Evolutionary conservation across 2,888 invertebrate genomes (phyloP), one percentile per base, ranked within the genome.

Genomic region (Amphimallon solstitiale): DNA sequence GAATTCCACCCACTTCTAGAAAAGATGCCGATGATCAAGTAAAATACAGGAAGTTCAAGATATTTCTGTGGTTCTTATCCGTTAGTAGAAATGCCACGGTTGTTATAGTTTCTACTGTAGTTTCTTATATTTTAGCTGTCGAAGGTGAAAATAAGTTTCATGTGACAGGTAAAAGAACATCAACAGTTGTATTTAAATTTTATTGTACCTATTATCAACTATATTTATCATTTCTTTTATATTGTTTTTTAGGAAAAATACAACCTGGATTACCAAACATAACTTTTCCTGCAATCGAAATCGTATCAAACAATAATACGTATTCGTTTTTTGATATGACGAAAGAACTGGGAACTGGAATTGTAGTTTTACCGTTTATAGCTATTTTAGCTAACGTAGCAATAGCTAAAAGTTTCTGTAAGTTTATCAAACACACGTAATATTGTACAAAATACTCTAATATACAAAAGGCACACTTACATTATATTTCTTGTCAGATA

Each of bases 401-500:
- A 2, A 93, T 94, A 69, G 92, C 92, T n/a, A 93, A 93, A 82
- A 90, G 92, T 63, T 93, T 93, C 80, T 88, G 93, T 92, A 84
- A 87, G 88, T 85, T 23, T 35, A 56, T n/a, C n/a, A 23, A 51
- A 23, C 1, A 14, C 9, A 12, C 5, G n/a, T 23, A n/a, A n/a
- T n/a, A n/a, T n/a, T n/a, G n/a, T n/a, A n/a, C n/a, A n/a, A n/a
- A n/a, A n/a, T n/a, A n/a, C n/a, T n/a, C n/a, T n/a, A n/a, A n/a
- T n/a, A n/a, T n/a, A n/a, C n/a, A n/a, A n/a, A n/a, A n/a, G n/a
- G n/a, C n/a, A n/a, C n/a, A n/a, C n/a, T n/a, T n/a, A n/a, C n/a
- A n/a, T n/a, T n/a, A n/a, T n/a, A n/a, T n/a, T n/a, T n/a, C n/a
- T n/a, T n/a, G n/a, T n/a, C n/a, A n/a, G n/a, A n/a, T n/a, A n/a